Percentiles rank a stretch among this genome's conserved stretches.
phyloP scores from a whole-genome alignment of 1,140 invertebrate species.

The Plectrocnemia conspersa region DNA sequence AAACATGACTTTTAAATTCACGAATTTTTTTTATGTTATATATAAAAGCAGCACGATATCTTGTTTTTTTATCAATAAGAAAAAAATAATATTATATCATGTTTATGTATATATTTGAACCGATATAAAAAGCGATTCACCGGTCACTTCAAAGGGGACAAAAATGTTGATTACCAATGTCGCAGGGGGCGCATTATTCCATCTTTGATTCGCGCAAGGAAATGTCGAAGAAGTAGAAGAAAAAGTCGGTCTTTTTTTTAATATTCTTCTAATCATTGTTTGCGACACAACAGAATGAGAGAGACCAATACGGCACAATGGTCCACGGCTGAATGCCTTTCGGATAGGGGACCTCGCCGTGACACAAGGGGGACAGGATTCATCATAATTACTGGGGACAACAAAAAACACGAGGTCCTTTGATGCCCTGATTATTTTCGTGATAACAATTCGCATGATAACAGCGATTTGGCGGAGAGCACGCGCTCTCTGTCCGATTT shows the following conservation, averaged over 20 bases:
- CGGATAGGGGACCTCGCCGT: conserved; percentile 11
- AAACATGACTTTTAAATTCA: too few species aligned
- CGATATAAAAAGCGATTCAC: too few species aligned
- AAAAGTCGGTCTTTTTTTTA: conserved; percentile 3
- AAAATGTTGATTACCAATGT: too few species aligned
- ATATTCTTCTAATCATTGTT: conserved; percentile 24
- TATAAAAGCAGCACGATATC: too few species aligned
- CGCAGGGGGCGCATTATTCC: too few species aligned
- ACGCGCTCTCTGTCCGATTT: conserved; percentile 9
- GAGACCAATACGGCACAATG: conserved; percentile 17
- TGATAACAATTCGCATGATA: conserved; percentile 13
- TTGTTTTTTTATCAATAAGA: too few species aligned
- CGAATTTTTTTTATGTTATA: too few species aligned
- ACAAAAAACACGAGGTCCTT: conserved; percentile 15
- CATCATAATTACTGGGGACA: conserved; percentile 14
- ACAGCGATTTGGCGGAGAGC: conserved; percentile 1
- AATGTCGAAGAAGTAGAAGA: too few species aligned
- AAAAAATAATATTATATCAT: too few species aligned
- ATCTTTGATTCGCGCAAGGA: too few species aligned
- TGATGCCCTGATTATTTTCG: conserved; percentile 19
- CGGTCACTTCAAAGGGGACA: too few species aligned
- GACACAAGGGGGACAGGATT: background rate
- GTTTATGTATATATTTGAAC: too few species aligned
- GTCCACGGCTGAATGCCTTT: conserved; percentile 15
- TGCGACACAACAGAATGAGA: conserved; percentile 10